These are phyloP conservation scores for Acutogordius australiensis DNA, from an alignment of 2,888 invertebrate genomes.

Conservation along the genomic window DNA sequence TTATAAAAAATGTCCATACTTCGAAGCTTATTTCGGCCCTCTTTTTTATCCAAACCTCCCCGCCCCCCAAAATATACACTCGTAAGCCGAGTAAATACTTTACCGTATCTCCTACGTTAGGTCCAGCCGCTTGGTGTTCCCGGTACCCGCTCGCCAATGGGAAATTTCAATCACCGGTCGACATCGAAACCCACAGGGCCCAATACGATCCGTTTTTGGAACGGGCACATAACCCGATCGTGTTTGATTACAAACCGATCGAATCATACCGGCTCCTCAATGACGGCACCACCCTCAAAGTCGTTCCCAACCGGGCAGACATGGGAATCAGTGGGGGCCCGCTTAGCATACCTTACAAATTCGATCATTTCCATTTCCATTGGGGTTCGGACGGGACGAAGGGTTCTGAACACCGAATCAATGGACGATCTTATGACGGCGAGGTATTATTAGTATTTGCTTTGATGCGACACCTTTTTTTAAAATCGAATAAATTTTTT, in stretches of 20 bases:
- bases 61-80: too few species aligned
- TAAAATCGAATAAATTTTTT: too few species aligned
- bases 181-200: background rate
- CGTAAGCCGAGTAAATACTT: too few species aligned
- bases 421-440: background rate
- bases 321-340: background rate
- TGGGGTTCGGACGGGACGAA: background rate
- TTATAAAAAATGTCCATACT: too few species aligned
- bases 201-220: background rate
- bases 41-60: too few species aligned
- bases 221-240: background rate
- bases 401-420: background rate
- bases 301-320: background rate
- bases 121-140: background rate
- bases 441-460: conserved; percentile 5
- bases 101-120: too few species aligned
- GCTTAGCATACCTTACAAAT: background rate
- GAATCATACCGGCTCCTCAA: background rate
- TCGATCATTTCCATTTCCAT: conserved; percentile 6
- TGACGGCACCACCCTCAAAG: background rate
- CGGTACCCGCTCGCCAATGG: background rate
- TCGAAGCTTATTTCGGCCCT: too few species aligned
- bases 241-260: background rate
- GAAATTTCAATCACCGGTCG: background rate
- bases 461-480: too few species aligned